Percentiles rank a stretch among this genome's conserved stretches.
These are phyloP conservation scores for Amazona guildingii DNA, from an alignment of 2,113 vertebrate genomes.

Conservation along the genomic window DNA sequence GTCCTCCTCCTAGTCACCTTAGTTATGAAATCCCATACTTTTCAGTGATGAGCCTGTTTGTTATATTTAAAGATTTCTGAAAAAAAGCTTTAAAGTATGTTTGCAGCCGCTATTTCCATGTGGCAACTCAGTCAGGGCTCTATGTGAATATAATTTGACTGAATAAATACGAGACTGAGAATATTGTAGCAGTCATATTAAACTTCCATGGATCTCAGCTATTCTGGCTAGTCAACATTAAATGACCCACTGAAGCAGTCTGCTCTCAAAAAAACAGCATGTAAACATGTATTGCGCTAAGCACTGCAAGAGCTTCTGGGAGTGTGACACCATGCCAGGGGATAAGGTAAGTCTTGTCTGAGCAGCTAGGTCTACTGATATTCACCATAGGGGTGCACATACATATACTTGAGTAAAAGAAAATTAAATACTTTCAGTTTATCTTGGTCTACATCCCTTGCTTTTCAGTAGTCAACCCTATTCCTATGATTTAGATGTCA, in stretches of 20 bases:
- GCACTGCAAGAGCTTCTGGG: not conserved
- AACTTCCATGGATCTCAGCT: not conserved
- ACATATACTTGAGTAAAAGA: no score
- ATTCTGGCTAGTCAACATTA: not conserved
- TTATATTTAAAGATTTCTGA: not conserved
- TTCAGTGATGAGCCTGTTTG: not conserved
- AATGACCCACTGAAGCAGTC: not conserved
- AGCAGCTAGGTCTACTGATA: not conserved
- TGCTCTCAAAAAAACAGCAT: not conserved
- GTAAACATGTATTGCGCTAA: rapidly evolving
- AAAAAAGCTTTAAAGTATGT: not conserved
- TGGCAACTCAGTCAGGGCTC: not conserved
- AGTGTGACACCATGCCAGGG: no score
- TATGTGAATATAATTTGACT: not conserved
- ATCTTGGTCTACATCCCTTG: not conserved
- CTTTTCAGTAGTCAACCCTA: not conserved
- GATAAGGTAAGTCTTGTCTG: not conserved
- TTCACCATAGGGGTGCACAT: not conserved
- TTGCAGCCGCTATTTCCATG: not conserved
- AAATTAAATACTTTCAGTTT: not conserved
- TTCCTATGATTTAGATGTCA: not conserved
- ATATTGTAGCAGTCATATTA: not conserved
- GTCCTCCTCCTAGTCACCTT: not conserved
- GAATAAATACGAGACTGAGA: not conserved
- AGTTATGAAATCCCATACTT: not conserved